Percentiles rank a stretch among this genome's conserved stretches.
Evolutionary conservation across 2,113 vertebrate species (phyloP).

Genomic region (Ictalurus furcatus): DNA sequence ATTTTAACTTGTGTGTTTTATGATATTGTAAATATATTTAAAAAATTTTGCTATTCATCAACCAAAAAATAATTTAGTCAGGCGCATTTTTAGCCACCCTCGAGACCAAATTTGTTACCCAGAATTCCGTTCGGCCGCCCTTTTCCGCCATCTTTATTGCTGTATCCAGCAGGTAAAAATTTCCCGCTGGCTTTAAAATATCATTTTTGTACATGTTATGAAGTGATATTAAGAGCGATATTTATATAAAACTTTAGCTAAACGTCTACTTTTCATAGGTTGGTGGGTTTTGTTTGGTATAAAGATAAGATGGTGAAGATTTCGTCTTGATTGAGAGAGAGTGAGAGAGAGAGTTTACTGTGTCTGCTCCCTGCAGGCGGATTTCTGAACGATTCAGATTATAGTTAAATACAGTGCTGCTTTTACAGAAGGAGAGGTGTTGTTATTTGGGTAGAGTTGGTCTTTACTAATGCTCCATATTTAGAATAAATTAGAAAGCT

Average conservation of each 20-base stretch:
- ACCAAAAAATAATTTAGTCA: constrained; percentile 24
- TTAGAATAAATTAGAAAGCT: not conserved
- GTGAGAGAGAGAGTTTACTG: not conserved
- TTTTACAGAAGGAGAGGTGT: not conserved
- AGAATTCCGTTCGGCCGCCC: constrained; percentile 37
- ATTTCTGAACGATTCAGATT: not conserved
- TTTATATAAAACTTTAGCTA: not conserved
- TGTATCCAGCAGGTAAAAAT: constrained; percentile 35
- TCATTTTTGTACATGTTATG: not conserved
- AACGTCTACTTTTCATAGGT: not conserved
- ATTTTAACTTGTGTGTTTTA: not conserved
- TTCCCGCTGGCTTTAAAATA: not conserved
- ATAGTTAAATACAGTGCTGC: not conserved
- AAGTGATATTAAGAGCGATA: not conserved
- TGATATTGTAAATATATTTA: not conserved
- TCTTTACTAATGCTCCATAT: too few species aligned
- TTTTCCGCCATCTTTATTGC: constrained; percentile 56
- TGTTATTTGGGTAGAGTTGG: not conserved
- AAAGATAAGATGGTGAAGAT: constrained; percentile 9
- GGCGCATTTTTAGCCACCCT: constrained; percentile 24
- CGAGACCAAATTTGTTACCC: constrained; percentile 29
- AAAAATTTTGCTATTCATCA: not conserved
- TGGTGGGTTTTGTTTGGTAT: not conserved
- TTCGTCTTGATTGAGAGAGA: constrained; percentile 2
- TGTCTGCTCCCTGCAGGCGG: not conserved